These are phyloP conservation scores for Brachirus orientalis DNA, from an alignment of 2,113 vertebrate species.

Conservation along the genomic window DNA sequence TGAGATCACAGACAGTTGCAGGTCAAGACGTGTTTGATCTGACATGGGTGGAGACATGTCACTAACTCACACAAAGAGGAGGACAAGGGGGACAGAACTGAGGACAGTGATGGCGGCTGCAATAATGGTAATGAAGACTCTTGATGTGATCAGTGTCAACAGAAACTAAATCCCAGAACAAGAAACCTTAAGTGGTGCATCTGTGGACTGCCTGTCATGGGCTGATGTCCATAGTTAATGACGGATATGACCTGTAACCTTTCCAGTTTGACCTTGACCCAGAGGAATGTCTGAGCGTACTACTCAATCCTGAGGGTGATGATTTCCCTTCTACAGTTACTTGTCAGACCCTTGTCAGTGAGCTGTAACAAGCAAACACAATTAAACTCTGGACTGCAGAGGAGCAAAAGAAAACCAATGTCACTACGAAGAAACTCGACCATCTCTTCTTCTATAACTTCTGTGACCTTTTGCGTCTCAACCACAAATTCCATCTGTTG, in stretches of 20 bases:
- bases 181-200: conserved; percentile 15
- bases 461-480: no score
- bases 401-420: not conserved
- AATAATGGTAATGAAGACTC: conserved; percentile 16
- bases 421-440: not conserved
- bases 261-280: conserved; percentile 32
- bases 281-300: conserved; percentile 25
- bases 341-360: not conserved
- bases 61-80: conserved; percentile 8
- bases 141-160: conserved; percentile 9
- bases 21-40: conserved; percentile 52
- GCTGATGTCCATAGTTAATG: conserved; percentile 29
- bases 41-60: conserved; percentile 28
- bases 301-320: conserved; percentile 5
- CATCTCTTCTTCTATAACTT: no score
- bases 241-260: conserved; percentile 42
- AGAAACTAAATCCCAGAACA: conserved; percentile 47
- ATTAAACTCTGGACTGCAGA: not conserved
- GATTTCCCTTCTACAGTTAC: conserved; percentile 1
- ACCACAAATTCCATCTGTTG: no score
- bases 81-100: conserved; percentile 7
- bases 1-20: conserved; percentile 31
- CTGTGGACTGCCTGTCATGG: conserved; percentile 17
- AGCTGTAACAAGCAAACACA: not conserved
- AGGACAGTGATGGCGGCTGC: conserved; percentile 15